A percentile compares a stretch with the other conserved stretches of the same genome.
Evolutionary conservation across 2,797 vertebrate genomes (phyloP).

Genomic region (Hippopotamyrus pictus): DNA sequence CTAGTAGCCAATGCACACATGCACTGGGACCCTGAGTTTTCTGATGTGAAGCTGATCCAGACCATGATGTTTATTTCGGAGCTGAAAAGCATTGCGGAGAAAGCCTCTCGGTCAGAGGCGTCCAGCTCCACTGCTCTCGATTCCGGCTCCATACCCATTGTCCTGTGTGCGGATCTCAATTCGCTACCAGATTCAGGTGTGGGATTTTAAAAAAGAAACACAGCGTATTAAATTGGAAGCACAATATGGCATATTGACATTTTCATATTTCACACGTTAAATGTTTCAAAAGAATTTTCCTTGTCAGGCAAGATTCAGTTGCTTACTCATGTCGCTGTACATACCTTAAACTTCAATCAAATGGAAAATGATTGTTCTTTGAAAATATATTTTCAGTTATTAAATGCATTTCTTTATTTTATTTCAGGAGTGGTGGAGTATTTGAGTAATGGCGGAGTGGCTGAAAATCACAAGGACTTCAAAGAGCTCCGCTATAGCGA

Average conservation of each 20-base stretch:
- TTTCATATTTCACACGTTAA: background rate
- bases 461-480: conserved; percentile 98
- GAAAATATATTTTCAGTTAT: background rate
- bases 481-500: conserved; percentile 92
- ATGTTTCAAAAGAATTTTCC: background rate
- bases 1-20: conserved; percentile 95
- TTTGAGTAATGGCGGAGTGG: conserved; percentile 88
- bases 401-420: conserved; percentile 8
- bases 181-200: conserved; percentile 97
- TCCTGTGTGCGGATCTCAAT: conserved; percentile 96
- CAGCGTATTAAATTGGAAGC: background rate
- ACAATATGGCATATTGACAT: background rate
- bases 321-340: background rate
- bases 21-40: conserved; percentile 99
- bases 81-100: conserved; percentile 89
- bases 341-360: background rate
- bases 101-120: conserved; percentile 67
- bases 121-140: conserved; percentile 73
- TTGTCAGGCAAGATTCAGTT: background rate
- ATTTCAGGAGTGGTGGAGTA: conserved; percentile 91
- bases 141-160: conserved; percentile 83
- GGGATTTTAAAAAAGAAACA: background rate
- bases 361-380: background rate
- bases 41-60: conserved; percentile 93
- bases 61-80: conserved; percentile 99